phyloP scores from a whole-genome alignment of 1,140 invertebrate species.

The Chironomus tepperi region DNA sequence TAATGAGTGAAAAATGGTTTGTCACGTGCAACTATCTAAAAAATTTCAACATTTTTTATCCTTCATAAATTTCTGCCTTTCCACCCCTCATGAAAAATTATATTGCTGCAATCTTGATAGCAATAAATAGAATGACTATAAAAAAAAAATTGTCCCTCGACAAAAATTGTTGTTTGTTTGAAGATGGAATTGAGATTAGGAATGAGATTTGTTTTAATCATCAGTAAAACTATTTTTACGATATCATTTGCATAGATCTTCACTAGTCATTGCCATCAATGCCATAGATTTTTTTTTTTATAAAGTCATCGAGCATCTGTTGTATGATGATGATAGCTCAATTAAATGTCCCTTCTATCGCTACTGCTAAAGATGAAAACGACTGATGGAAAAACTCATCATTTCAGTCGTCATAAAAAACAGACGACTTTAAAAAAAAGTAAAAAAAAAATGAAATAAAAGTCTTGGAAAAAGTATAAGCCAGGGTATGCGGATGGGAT shows the following conservation, averaged over 20 bases:
- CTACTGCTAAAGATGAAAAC: neutral
- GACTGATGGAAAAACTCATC: neutral
- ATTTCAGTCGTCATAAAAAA: slow-evolving; percentile 15
- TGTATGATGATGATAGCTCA: slow-evolving; percentile 16
- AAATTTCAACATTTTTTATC: neutral
- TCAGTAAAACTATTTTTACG: neutral
- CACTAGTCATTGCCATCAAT: no score
- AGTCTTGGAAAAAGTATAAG: no score
- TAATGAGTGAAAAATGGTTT: slow-evolving; percentile 16
- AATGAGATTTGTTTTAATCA: neutral
- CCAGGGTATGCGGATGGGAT: no score
- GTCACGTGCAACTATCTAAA: neutral
- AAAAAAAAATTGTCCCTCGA: neutral
- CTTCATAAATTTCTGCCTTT: neutral
- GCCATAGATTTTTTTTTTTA: neutral
- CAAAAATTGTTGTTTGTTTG: neutral
- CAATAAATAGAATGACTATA: slow-evolving; percentile 11
- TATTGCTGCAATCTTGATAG: neutral
- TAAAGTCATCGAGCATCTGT: slow-evolving; percentile 23
- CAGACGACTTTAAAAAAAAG: slow-evolving; percentile 12
- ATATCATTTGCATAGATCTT: slow-evolving; percentile 16
- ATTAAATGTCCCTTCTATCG: slow-evolving; percentile 15
- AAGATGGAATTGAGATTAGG: neutral
- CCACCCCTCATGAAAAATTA: slow-evolving; percentile 12
- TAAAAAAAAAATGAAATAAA: neutral